Conservation (phyloP, 1,140 invertebrate genomes). For the Drosophila funebris region DNA sequence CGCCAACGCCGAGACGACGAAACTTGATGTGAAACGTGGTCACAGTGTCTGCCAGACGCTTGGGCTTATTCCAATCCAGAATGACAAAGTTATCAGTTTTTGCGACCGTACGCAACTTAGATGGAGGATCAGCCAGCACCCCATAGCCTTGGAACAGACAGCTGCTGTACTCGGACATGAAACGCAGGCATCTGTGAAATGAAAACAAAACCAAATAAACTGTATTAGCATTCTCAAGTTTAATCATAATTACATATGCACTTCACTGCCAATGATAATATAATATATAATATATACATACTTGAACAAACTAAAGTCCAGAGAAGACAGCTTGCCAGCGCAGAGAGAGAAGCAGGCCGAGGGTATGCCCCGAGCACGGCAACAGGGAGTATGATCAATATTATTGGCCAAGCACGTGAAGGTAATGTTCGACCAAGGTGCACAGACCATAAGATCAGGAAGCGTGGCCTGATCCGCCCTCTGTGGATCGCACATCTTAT, state of each 20-base stretch:
- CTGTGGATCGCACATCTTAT: constrained; percentile 91
- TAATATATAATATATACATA: constrained; percentile 82
- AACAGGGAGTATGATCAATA: constrained; percentile 92
- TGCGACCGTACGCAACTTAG: constrained; percentile 88
- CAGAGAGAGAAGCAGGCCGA: constrained; percentile 90
- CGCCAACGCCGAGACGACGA: constrained; percentile 85
- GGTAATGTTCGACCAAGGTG: constrained; percentile 91
- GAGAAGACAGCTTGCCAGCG: constrained; percentile 89
- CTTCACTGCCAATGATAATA: too few relatives aligned
- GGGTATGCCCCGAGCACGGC: constrained; percentile 89
- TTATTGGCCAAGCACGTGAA: constrained; percentile 92
- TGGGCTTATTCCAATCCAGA: constrained; percentile 90
- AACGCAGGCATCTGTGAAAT: constrained; percentile 88
- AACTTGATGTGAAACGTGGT: constrained; percentile 88
- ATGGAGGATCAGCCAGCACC: constrained; percentile 89
- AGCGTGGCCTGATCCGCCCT: constrained; percentile 86
- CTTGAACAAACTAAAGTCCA: constrained; percentile 92
- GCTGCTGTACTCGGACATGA: constrained; percentile 91
- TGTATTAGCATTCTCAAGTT: neutral
- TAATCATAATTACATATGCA: too few relatives aligned
- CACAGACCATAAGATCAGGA: constrained; percentile 93
- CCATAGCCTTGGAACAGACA: constrained; percentile 93
- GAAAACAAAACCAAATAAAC: constrained; percentile 1
- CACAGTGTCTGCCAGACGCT: constrained; percentile 88
- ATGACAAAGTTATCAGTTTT: constrained; percentile 90